Percentiles rank a stretch among this genome's conserved stretches.
Conservation (phyloP, 2,113 vertebrate genomes). For the Pavo muticus region DNA sequence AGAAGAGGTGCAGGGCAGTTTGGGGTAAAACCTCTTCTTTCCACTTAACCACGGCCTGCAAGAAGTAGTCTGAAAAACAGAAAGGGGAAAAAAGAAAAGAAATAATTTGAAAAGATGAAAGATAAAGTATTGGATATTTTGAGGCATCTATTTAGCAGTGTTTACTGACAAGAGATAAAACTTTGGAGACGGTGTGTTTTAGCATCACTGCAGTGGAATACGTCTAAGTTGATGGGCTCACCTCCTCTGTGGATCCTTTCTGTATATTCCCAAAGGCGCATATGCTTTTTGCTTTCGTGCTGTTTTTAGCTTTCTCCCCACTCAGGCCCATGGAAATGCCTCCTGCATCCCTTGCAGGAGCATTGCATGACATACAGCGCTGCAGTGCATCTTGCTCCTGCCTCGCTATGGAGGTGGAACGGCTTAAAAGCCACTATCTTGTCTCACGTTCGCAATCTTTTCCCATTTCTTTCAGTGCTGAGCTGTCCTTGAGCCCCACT, state of each 20-base stretch:
- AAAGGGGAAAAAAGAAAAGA: background rate
- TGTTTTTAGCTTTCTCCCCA: background rate
- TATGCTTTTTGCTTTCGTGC: fast-evolving
- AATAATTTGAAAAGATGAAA: background rate
- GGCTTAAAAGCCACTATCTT: background rate
- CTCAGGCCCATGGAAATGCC: background rate
- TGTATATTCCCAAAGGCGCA: fast-evolving
- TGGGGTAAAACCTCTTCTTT: background rate
- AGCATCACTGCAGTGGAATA: background rate
- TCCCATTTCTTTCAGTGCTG: background rate
- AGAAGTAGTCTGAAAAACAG: background rate
- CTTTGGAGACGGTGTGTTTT: fast-evolving
- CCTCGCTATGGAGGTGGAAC: background rate
- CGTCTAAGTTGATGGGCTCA: background rate
- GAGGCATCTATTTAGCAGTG: background rate
- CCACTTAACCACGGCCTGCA: background rate
- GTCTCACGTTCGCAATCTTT: background rate
- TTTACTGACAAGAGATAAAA: background rate
- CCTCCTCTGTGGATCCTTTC: fast-evolving
- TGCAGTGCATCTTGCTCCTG: background rate
- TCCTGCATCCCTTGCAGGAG: background rate
- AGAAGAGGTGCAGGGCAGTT: background rate
- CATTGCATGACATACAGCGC: background rate
- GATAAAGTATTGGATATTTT: background rate
- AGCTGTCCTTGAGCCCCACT: background rate